Evolutionary conservation across 2,113 vertebrate species (phyloP).

Genomic region (Cyprinodon variegatus): DNA sequence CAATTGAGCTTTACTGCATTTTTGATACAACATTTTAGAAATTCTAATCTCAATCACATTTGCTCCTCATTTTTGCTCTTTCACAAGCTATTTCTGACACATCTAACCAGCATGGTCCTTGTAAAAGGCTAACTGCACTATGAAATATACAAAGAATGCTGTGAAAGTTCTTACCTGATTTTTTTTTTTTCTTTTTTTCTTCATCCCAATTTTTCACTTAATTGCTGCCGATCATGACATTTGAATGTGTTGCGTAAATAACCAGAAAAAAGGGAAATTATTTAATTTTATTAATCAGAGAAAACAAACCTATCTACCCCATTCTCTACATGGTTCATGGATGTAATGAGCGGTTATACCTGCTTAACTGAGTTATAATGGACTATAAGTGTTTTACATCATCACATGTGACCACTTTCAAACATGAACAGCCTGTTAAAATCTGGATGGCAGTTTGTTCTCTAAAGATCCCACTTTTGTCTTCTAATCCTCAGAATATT

Average conservation of each 20-base stretch:
- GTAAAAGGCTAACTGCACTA: conserved; percentile 16
- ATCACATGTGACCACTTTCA: no score
- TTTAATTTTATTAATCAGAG: not conserved
- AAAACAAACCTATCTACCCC: no score
- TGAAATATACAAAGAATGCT: conserved; percentile 1
- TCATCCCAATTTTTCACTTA: not conserved
- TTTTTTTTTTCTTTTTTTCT: not conserved
- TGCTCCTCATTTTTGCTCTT: not conserved
- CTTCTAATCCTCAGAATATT: no score
- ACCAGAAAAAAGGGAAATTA: not conserved
- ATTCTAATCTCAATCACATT: conserved; percentile 14
- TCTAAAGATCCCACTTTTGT: no score
- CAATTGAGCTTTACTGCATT: not conserved
- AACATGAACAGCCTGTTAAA: no score
- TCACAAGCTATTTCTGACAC: conserved; percentile 5
- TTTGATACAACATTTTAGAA: not conserved
- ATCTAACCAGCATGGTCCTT: conserved; percentile 15
- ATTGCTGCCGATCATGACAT: not conserved
- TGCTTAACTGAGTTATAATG: no score
- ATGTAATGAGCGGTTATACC: no score
- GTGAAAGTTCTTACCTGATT: not conserved
- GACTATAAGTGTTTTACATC: no score
- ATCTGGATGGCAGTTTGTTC: no score
- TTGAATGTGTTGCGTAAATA: not conserved
- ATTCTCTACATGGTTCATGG: no score